Evolutionary conservation across 2,888 invertebrate genomes (phyloP).

Genomic region (Himalopsyche tibetana): DNA sequence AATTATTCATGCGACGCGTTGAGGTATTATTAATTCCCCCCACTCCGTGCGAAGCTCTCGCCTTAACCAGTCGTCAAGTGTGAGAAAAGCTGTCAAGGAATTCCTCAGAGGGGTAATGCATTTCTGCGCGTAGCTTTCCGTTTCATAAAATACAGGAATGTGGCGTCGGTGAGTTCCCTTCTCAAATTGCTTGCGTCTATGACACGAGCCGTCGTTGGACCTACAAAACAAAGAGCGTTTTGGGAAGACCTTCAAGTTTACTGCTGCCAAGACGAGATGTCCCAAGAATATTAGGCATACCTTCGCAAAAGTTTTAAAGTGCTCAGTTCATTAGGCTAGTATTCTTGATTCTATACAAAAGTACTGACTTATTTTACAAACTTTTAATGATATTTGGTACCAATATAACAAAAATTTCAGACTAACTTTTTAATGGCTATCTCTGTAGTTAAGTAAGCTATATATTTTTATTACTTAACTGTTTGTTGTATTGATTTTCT

Average conservation of each 20-base stretch:
- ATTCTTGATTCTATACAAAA: too few species aligned
- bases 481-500: too few species aligned
- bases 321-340: neutral
- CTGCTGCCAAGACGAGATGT: slow-evolving; percentile 31
- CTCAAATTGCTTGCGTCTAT: slow-evolving; percentile 31
- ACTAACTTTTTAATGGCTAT: too few species aligned
- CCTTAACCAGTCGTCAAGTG: slow-evolving; percentile 31
- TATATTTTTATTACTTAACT: too few species aligned
- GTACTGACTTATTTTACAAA: too few species aligned
- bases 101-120: slow-evolving; percentile 42
- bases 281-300: slow-evolving; percentile 38
- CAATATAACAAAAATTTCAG: too few species aligned
- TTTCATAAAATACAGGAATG: slow-evolving; percentile 43
- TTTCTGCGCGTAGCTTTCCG: slow-evolving; percentile 37
- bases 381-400: too few species aligned
- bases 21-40: neutral
- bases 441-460: too few species aligned
- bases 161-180: slow-evolving; percentile 11
- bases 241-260: slow-evolving; percentile 38
- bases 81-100: slow-evolving; percentile 40
- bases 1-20: too few species aligned
- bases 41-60: neutral
- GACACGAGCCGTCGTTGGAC: slow-evolving; percentile 33
- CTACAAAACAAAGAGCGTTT: slow-evolving; percentile 20
- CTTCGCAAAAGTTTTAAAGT: slow-evolving; percentile 1